Evolutionary conservation across 2,113 vertebrate genomes (phyloP).

Genomic region (Gymnogyps californianus): DNA sequence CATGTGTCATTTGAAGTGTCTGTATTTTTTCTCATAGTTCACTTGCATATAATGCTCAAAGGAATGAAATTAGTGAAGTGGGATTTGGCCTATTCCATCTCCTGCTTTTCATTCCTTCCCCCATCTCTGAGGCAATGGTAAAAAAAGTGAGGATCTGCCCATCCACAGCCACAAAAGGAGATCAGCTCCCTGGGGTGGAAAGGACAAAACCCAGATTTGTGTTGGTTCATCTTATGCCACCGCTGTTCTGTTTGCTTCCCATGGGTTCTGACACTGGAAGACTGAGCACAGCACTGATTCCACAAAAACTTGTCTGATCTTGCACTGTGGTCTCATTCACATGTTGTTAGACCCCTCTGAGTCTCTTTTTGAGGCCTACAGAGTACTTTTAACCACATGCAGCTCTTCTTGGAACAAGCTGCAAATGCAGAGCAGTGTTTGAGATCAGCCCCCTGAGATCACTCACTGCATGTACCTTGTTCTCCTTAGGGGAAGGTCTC

Average conservation of each 20-base stretch:
- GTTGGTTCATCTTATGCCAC: background rate
- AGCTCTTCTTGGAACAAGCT: background rate
- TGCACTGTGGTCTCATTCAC: background rate
- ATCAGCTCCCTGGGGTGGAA: background rate
- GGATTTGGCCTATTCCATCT: background rate
- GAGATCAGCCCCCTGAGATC: background rate
- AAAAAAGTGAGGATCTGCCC: background rate
- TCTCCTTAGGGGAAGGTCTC: background rate
- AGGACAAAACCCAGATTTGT: background rate
- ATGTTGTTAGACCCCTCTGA: background rate
- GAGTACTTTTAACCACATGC: too few species aligned
- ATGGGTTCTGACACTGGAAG: background rate
- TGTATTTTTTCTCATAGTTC: background rate
- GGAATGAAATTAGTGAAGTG: background rate
- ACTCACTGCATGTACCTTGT: fast-evolving
- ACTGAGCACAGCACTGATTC: background rate
- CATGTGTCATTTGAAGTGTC: background rate
- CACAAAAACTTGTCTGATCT: background rate
- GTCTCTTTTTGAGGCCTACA: background rate
- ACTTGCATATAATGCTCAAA: background rate
- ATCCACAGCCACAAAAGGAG: background rate
- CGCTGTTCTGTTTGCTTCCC: fast-evolving
- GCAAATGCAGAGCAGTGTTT: background rate
- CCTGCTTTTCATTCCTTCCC: background rate
- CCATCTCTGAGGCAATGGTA: background rate